Evolutionary conservation across 1,140 invertebrate genomes (phyloP), one percentile per base, ranked within the genome.

Genomic region (Centruroides sculpturatus): DNA sequence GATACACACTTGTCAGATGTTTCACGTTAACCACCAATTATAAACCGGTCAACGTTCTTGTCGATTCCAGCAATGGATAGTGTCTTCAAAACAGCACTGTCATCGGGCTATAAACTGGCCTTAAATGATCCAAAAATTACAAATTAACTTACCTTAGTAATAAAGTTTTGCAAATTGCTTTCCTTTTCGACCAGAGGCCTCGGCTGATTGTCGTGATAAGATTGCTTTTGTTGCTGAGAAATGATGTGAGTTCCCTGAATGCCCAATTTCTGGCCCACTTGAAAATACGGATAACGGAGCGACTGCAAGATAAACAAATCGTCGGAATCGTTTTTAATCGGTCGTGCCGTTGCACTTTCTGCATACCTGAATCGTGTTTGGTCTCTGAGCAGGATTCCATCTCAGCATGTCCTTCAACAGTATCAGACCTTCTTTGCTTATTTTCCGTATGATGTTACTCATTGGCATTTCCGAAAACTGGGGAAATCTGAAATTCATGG

Each of bases 401-500:
- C 83, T 79, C 52, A 99, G 71, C 78, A 97, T 81, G 64, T 92
- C 85, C 68, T 86, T 83, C 70, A 99, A 83, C 50, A 99, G 72
- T 66, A 85, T 80, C 35, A 98, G 80, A 3, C 85, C 92, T 13
- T 93, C 84, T 55, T 82, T 76, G 71, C 87, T 85, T 9, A 90
- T 88, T 69, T 90, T 86, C 3, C 87, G 85, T 59, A 99, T 86
- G 9, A 96, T 75, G 55, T 85, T 81, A 59, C 81, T 80, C 35
- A 99, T 76, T 10, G 86, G 83, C 23, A 89, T 88, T 68, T 83
- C 81, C 0, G 80, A 79, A 68, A 90, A 87, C 68, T 88, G 85
- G 6, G 95, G 95, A 77, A 98, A 99, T 63, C 89, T 88, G 71
- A 99, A 98, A 69, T 98, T 96, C 81, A 99, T 92, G 49, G 85